phyloP scores from a whole-genome alignment of 1,140 invertebrate species.

The Patella vulgata region DNA sequence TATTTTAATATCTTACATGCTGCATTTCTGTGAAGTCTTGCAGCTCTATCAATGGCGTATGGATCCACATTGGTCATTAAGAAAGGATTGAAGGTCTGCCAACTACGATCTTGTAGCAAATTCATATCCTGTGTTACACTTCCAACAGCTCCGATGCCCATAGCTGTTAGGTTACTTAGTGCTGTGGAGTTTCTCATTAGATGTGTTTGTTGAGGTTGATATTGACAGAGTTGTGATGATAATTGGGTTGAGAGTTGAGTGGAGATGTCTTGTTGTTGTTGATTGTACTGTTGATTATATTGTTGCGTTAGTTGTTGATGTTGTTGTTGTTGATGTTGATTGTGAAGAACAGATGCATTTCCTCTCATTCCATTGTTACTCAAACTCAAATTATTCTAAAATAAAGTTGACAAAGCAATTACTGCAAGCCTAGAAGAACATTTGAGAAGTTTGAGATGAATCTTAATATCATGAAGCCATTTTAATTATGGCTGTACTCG shows the following conservation, averaged over 20 bases:
- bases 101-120: background rate
- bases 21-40: constrained; percentile 78
- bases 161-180: background rate
- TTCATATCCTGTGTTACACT: background rate
- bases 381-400: no score
- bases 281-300: constrained; percentile 11
- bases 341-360: constrained; percentile 7
- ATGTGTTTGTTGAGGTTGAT: background rate
- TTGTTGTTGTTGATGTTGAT: constrained; percentile 18
- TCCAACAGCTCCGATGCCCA: background rate
- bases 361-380: background rate
- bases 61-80: constrained; percentile 64
- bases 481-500: no score
- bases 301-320: constrained; percentile 21
- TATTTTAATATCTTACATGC: constrained; percentile 76
- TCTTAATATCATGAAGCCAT: no score
- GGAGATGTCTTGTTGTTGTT: constrained; percentile 25
- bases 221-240: no score
- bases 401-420: background rate
- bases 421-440: no score
- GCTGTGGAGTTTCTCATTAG: constrained; percentile 24
- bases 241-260: constrained; percentile 33
- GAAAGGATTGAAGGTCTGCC: constrained; percentile 37
- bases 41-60: constrained; percentile 77
- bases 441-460: no score